Base-by-base conservation (phyloP, 2,797 vertebrate genomes). In the Kryptolebias ocellatus region DNA sequence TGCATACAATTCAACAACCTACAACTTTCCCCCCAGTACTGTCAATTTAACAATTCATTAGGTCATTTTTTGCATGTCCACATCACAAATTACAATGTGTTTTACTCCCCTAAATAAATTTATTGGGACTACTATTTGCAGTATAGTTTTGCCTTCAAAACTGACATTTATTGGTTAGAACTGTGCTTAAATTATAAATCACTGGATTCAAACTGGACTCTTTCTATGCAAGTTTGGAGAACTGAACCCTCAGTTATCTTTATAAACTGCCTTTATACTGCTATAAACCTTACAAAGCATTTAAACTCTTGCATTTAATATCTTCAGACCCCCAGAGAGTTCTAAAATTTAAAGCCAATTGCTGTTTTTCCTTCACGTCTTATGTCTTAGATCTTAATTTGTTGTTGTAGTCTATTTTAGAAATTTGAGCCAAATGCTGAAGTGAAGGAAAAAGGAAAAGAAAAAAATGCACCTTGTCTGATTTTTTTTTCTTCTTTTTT, bases 381-480 rank as follows among this genome's bases (percentile, higher is more conserved):
- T 7, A 53, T 70, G 82, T 72, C 85, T 90, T 60, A 89, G 84
- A 93, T 88, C 80, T 84, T 91, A 88, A 93, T 90, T 91, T 93
- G 90, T 91, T 95, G 90, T 94, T 95, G 63, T 64, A 94, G 86
- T 73, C 89, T 92, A 92, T 94, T 94, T 95, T 86, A 95, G 93
- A 95, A 95, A 95, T 92, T 89, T 88, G 90, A 95, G 92, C 92
- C 78, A 90, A 91, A 91, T 86, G 87, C 90, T 90, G 86, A 89
- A 93, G 83, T 61, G 68, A 79, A 80, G 76, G 52, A 77, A 65
- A 60, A 79, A 67, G 74, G 74, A 94, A 37, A 18, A 5, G 28
- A 95, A 94, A 95, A 95, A 95, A 94, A 94, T 93, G 92, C 95
- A 98, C 95, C 95, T 95, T 96, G 94, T 95, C 92, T 94, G 91